These are phyloP conservation scores for Echinarachnius parma DNA, from an alignment of 53 echinoderm and acorn worm species.

Conservation along the genomic window DNA sequence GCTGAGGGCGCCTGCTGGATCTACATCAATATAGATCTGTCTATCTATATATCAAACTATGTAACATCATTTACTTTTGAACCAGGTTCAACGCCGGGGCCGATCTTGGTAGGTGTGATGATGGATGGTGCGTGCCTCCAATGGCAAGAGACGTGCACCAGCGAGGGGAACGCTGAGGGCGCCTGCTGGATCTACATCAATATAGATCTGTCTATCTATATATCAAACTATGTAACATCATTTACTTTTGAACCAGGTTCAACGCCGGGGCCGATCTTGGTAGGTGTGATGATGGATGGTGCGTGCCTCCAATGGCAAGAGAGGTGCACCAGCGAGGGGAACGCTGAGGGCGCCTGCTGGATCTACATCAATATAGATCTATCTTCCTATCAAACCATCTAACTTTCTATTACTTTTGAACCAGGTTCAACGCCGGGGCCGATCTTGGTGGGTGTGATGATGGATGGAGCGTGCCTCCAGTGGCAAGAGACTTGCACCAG, in stretches of 20 bases:
- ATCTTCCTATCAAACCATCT: too few relatives aligned
- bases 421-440: slow-evolving; percentile 57
- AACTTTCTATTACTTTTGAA: neutral
- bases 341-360: slow-evolving; percentile 59
- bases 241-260: too few relatives aligned
- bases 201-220: too few relatives aligned
- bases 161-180: slow-evolving; percentile 48
- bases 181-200: slow-evolving; percentile 73
- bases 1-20: slow-evolving; percentile 63
- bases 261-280: slow-evolving; percentile 55
- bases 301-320: slow-evolving; percentile 69
- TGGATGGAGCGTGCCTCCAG: slow-evolving; percentile 59
- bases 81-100: slow-evolving; percentile 52
- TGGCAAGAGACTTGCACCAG: slow-evolving; percentile 67
- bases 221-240: too few relatives aligned
- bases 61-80: neutral
- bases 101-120: slow-evolving; percentile 52
- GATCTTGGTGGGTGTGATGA: slow-evolving; percentile 48
- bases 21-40: too few relatives aligned
- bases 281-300: slow-evolving; percentile 54
- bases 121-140: slow-evolving; percentile 60
- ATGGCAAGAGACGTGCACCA: slow-evolving; percentile 65
- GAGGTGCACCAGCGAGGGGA: slow-evolving; percentile 51
- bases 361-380: too few relatives aligned
- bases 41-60: too few relatives aligned